Evolutionary conservation across 2,888 invertebrate species (phyloP), one percentile per base, ranked within the genome.

Genomic region (Athalia circularis): DNA sequence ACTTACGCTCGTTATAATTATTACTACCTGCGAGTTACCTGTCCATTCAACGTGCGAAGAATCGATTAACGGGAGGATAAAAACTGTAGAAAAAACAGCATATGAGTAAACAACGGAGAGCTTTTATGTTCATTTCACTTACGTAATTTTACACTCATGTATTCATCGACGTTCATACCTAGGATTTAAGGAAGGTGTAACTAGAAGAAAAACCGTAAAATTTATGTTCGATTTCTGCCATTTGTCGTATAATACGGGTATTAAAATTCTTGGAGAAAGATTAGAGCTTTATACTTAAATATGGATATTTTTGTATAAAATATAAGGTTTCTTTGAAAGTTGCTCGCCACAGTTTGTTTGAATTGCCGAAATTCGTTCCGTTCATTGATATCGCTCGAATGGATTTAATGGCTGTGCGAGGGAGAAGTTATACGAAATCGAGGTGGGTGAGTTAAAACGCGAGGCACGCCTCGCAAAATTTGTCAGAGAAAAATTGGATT

Each of bases 401-500:
- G 45, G 70, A 72, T 72, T 72, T 72, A 29, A 68, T 68, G 68
- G 68, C 54, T 68, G n/a, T 54, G 70, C 70, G 59, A 72, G 70
- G 68, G 68, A 52, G 15, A 68, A 68, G 52, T 68, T 68, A 52
- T 52, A 29, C 68, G 29, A 52, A 68, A 11, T 43, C 15, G 9
- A 43, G 62, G 15, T 11, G 52, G 6, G 47, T 72, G 59, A 13
- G 79, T 80, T 77, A 52, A 78, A 81, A 81, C 77, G 77, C 79
- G 65, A 77, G 74, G 79, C 75, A 77, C 78, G 79, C 79, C 79
- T 80, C 47, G 80, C 70, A 72, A 82, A 83, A 82, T 81, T 82
- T 80, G 72, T 67, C 74, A 76, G 45, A 79, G 79, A 82, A 82
- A 81, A 83, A 84, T 83, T 83, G 77, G 80, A 82, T 85, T 81